phyloP scores from a whole-genome alignment of 2,113 vertebrate genomes.

The Sclerurus mexicanus region DNA sequence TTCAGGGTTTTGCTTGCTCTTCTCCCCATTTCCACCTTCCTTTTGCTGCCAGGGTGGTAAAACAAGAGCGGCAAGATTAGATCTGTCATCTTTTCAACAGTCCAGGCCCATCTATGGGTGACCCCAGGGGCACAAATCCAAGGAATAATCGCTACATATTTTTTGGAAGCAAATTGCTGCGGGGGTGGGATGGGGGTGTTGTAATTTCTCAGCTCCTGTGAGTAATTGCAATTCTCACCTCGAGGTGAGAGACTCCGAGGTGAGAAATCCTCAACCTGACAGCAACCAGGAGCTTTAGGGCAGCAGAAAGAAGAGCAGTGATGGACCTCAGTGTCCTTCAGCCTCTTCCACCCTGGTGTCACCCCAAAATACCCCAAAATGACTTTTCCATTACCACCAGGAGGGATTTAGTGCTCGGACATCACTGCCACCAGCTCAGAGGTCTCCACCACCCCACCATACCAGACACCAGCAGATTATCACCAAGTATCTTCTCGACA shows the following conservation, averaged over 20 bases:
- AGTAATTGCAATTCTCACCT: not conserved
- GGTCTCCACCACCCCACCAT: not conserved
- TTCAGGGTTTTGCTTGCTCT: not conserved
- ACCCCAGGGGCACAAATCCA: not conserved
- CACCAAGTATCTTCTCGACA: not conserved
- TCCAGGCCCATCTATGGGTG: not conserved
- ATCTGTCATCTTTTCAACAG: not conserved
- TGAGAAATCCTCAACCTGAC: not conserved
- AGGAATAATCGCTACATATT: not conserved
- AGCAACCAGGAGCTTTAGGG: not conserved
- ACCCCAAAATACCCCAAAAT: not conserved
- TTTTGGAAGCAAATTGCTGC: not conserved
- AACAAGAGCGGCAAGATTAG: not conserved
- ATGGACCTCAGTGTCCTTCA: accelerated
- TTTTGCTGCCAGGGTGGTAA: not conserved
- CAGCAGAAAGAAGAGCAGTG: not conserved
- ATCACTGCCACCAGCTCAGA: accelerated
- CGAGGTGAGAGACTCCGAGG: not conserved
- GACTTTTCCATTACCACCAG: not conserved
- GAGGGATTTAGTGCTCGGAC: not conserved
- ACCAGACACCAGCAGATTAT: not conserved
- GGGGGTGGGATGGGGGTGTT: not conserved
- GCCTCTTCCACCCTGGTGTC: accelerated
- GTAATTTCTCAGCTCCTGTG: not conserved
- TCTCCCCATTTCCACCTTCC: not conserved